Evolutionary conservation across 2,113 vertebrate genomes (phyloP).

Genomic region (Pygathrix nemaeus): DNA sequence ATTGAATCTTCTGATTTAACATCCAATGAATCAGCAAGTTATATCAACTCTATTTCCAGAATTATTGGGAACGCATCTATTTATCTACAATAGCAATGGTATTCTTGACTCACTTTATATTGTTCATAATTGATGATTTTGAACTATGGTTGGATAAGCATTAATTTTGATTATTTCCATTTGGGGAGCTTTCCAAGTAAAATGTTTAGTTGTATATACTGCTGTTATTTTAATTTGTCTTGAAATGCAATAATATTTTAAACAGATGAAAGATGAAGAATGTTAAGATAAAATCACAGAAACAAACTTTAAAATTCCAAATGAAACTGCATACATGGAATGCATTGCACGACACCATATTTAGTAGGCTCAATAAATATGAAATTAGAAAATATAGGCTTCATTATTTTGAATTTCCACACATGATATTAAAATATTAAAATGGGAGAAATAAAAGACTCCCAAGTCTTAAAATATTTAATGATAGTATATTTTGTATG

Average conservation of each 20-base stretch:
- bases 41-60: background rate
- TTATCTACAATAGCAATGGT: background rate
- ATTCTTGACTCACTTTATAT: background rate
- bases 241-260: background rate
- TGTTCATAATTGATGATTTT: background rate
- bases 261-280: background rate
- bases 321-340: background rate
- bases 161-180: constrained; percentile 6
- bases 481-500: background rate
- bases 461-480: background rate
- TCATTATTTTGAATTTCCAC: background rate
- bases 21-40: background rate
- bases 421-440: background rate
- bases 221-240: background rate
- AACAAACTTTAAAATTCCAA: background rate
- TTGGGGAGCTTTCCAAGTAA: background rate
- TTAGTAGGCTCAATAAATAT: background rate
- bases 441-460: background rate
- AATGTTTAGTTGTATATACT: background rate
- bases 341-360: fast-evolving
- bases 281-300: background rate
- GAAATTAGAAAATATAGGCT: background rate
- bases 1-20: background rate
- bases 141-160: background rate
- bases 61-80: background rate